Conservation (phyloP, 2,797 vertebrate species). For the Myoxocephalus aenaeus region DNA sequence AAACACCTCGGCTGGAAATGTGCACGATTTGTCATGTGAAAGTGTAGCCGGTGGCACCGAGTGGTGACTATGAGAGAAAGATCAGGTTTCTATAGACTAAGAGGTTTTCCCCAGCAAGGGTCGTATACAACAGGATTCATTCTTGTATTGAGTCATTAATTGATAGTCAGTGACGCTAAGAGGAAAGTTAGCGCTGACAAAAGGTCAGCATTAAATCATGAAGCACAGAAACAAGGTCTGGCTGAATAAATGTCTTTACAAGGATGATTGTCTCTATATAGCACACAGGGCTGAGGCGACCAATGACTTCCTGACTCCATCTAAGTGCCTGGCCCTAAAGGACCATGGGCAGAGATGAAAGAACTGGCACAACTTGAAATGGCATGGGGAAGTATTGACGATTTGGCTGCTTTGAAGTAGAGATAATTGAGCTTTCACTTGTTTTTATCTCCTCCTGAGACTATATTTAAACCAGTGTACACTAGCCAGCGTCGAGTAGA, state of each 20-base stretch:
- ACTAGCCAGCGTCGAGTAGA: slow-evolving; percentile 56
- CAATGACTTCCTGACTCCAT: slow-evolving; percentile 79
- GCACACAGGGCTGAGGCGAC: slow-evolving; percentile 31
- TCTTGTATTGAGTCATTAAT: slow-evolving; percentile 8
- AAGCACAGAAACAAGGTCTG: slow-evolving; percentile 14
- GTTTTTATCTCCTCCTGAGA: slow-evolving; percentile 71
- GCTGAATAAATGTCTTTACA: slow-evolving; percentile 5
- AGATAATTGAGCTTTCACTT: slow-evolving; percentile 81
- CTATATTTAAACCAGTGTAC: slow-evolving; percentile 73
- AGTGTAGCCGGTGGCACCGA: slow-evolving; percentile 51
- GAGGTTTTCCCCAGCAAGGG: not conserved
- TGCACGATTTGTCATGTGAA: slow-evolving; percentile 72
- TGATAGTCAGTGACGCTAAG: slow-evolving; percentile 26
- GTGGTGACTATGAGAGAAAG: slow-evolving; percentile 43
- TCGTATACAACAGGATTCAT: slow-evolving; percentile 28
- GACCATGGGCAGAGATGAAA: slow-evolving; percentile 81
- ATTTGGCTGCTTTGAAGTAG: slow-evolving; percentile 80
- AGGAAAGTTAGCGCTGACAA: slow-evolving; percentile 25
- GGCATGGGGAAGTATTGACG: slow-evolving; percentile 74
- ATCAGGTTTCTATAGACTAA: slow-evolving; percentile 32
- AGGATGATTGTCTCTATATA: slow-evolving; percentile 24
- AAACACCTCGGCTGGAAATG: slow-evolving; percentile 75
- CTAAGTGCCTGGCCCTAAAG: slow-evolving; percentile 74
- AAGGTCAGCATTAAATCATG: slow-evolving; percentile 27
- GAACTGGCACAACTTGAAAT: slow-evolving; percentile 83